Evolutionary conservation across 2,797 vertebrate species (phyloP).

Genomic region (Oreonectes daqikongensis): DNA sequence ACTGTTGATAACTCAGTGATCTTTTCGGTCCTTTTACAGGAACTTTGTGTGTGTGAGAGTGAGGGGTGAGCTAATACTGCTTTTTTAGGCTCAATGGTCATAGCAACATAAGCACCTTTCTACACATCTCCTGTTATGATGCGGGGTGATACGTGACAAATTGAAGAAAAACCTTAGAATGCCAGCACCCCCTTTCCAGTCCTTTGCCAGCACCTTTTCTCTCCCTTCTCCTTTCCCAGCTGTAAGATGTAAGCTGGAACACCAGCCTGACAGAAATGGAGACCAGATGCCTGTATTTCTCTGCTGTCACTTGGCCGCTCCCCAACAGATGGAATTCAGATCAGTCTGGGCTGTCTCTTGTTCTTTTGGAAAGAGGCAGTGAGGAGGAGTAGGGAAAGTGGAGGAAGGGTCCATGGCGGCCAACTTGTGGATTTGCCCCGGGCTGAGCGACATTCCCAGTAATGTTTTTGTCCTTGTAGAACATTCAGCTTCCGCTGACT

Average conservation of each 20-base stretch:
- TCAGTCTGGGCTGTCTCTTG: constrained; percentile 76
- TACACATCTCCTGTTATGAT: constrained; percentile 27
- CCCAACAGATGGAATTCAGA: constrained; percentile 98
- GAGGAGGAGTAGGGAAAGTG: constrained; percentile 71
- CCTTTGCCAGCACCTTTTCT: constrained; percentile 30
- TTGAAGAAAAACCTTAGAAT: constrained; percentile 22
- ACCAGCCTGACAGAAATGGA: constrained; percentile 86
- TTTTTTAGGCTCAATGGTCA: background rate
- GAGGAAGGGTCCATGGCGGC: constrained; percentile 86
- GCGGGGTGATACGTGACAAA: constrained; percentile 17
- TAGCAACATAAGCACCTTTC: constrained; percentile 13
- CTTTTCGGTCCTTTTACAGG: constrained; percentile 12
- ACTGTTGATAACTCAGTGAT: constrained; percentile 23
- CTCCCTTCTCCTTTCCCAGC: constrained; percentile 67
- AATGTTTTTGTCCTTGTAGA: constrained; percentile 99
- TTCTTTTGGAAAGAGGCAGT: constrained; percentile 51
- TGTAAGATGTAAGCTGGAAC: constrained; percentile 86
- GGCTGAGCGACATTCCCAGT: constrained; percentile 99
- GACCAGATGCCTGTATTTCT: constrained; percentile 89
- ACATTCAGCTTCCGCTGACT: constrained; percentile 95
- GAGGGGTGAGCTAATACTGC: background rate
- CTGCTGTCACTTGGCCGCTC: constrained; percentile 88
- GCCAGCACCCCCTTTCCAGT: constrained; percentile 25
- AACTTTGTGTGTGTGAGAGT: constrained; percentile 5
- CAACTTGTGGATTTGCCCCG: constrained; percentile 90